phyloP scores from a whole-genome alignment of 2,797 vertebrate species.

The Clarias pachynema region DNA sequence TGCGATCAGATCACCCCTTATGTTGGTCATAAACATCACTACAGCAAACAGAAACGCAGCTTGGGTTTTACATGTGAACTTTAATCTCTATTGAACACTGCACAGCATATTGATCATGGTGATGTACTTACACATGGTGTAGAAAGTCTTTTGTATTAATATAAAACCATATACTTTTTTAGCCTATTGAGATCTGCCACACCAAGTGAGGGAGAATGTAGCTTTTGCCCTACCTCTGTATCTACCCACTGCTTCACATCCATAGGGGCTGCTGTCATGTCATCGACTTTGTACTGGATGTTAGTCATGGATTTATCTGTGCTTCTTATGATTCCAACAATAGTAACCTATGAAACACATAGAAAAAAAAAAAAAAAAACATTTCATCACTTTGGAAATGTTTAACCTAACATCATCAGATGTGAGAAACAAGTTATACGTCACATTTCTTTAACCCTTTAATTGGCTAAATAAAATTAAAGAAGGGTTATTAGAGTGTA shows the following conservation, averaged over 20 bases:
- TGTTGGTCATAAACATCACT: not conserved
- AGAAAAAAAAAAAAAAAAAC: not conserved
- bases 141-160: not conserved
- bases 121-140: not conserved
- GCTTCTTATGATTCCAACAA: constrained; percentile 88
- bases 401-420: not conserved
- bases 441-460: not conserved
- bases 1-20: not conserved
- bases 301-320: constrained; percentile 96
- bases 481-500: no score
- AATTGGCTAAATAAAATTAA: no score
- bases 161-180: no score
- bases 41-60: not conserved
- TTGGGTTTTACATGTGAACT: not conserved
- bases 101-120: not conserved
- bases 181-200: not conserved
- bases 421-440: not conserved
- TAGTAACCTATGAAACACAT: constrained; percentile 78
- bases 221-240: constrained; percentile 79
- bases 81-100: not conserved
- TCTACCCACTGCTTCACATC: constrained; percentile 97
- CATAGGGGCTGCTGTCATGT: constrained; percentile 93
- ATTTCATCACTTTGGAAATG: not conserved
- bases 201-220: not conserved
- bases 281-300: constrained; percentile 95